A percentile compares a stretch with the other conserved stretches of the same genome.
These are phyloP conservation scores for Sylvicola fuscatus DNA, from an alignment of 2,888 invertebrate species.

Conservation along the genomic window DNA sequence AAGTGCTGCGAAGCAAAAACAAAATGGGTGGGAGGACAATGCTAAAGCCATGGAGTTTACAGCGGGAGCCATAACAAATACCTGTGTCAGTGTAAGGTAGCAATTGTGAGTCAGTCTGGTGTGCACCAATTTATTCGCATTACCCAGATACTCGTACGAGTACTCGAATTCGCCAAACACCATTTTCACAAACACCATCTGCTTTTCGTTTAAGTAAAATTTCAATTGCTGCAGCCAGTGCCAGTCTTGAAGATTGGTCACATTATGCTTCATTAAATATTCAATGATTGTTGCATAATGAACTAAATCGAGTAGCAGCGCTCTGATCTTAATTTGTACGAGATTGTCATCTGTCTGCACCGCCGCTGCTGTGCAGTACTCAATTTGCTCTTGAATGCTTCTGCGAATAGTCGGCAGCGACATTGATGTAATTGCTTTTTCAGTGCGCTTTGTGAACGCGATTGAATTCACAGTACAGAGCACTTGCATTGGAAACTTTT, in stretches of 20 bases:
- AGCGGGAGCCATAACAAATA: too few relatives aligned
- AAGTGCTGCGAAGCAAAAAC: conserved; percentile 7
- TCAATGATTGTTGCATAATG: conserved; percentile 74
- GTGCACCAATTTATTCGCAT: conserved; percentile 81
- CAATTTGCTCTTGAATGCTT: conserved; percentile 17
- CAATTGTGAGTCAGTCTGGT: conserved; percentile 95
- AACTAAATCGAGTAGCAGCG: conserved; percentile 81
- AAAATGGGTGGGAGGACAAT: conserved; percentile 1
- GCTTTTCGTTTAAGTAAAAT: conserved; percentile 42
- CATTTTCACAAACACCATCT: conserved; percentile 56
- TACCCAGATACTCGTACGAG: conserved; percentile 97
- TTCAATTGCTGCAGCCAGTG: conserved; percentile 87
- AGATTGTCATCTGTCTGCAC: conserved; percentile 29
- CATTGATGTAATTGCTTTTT: conserved; percentile 53
- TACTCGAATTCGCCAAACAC: conserved; percentile 88
- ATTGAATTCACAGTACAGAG: conserved; percentile 70
- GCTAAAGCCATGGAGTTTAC: too few relatives aligned
- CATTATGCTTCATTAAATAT: conserved; percentile 46
- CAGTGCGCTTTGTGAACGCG: conserved; percentile 64
- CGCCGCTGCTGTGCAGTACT: conserved; percentile 12
- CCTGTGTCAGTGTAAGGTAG: conserved; percentile 89
- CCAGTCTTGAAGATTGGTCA: conserved; percentile 58
- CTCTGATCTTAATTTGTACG: conserved; percentile 70
- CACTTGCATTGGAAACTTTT: conserved; percentile 39
- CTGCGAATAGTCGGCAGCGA: conserved; percentile 25